Base-by-base conservation (phyloP, 2,797 vertebrate genomes). In the Nyctalus aviator region DNA sequence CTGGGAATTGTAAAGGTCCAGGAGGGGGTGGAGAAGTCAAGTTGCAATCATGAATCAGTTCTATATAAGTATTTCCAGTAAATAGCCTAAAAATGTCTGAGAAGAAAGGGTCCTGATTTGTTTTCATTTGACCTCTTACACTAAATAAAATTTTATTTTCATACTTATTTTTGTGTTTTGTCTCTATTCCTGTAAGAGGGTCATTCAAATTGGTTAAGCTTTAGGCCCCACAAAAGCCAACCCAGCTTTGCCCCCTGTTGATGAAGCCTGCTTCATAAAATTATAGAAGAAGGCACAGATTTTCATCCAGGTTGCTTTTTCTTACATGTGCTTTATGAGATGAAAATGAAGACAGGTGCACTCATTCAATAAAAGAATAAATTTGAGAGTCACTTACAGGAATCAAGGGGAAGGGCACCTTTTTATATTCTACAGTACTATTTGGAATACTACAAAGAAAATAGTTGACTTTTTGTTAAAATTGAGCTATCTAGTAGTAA, bases 61-160 rank as follows among this genome's bases (percentile, higher is more conserved):
- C n/a, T 41, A 27, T 18, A 8, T 55, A 48, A 92, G 66, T 1
- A 18, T 64, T 84, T 84, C 50, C 6, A 71, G 32, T 44, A 78
- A 89, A 82, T 6, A 87, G 46, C 5, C 27, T 84, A 30, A 76
- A 87, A 50, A 46, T 11, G 62, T 46, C 25, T 55, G 8, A 82
- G 21, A 79, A 93, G 41, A 91, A 85, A 91, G 44, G 3, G 35
- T 37, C 0, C 8, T 77, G 32, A 79, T 76, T 90, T 44, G 8
- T 57, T 83, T 90, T 87, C 20, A 92, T 77, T 82, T 86, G 6
- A 72, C 68, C 37, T 84, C 12, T 75, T 14, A 44, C 66, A 82
- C 20, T 50, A 93, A 88, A 71, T 85, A 82, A 85, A 81, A 62
- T 79, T 73, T 88, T 3, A 66, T 76, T 94, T 95, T 84, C 20